A percentile compares a stretch with the other conserved stretches of the same genome.
These are phyloP conservation scores for Sciurus carolinensis DNA, from an alignment of 2,797 vertebrate species.

Conservation along the genomic window DNA sequence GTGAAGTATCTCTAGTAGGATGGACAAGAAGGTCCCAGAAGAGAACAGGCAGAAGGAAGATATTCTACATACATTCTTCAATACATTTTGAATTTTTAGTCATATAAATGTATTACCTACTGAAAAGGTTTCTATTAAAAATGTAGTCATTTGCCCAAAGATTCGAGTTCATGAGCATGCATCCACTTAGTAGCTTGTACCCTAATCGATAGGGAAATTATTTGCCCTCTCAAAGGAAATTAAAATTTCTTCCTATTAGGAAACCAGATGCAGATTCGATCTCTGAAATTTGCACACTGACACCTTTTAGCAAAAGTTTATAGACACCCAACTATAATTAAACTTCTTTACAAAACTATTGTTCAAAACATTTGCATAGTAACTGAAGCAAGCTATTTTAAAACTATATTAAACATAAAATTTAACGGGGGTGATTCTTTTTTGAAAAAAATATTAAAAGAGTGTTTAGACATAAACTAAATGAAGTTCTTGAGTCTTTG, in stretches of 20 bases:
- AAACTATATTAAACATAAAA: conserved; percentile 29
- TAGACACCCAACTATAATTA: not conserved
- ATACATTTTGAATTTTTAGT: conserved; percentile 35
- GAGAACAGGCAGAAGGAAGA: not conserved
- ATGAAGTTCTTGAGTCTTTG: conserved; percentile 38
- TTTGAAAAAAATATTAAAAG: not conserved
- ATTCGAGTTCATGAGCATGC: not conserved
- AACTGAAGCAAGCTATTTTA: conserved; percentile 19
- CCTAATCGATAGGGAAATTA: not conserved
- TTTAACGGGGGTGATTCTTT: not conserved
- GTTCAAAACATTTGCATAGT: not conserved
- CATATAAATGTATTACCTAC: not conserved
- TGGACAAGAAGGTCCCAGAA: not conserved
- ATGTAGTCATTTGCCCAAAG: not conserved
- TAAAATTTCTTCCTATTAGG: not conserved
- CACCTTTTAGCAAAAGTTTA: conserved; percentile 15
- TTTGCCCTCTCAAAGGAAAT: not conserved
- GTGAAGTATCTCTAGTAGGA: conserved; percentile 12
- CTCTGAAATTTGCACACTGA: conserved; percentile 5
- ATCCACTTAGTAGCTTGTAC: not conserved
- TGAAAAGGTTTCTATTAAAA: not conserved
- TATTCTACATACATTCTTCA: not conserved
- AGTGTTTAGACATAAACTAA: not conserved
- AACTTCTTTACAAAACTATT: conserved; percentile 51
- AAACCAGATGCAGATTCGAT: not conserved